Evolutionary conservation across 1,140 invertebrate species (phyloP).

Genomic region (Anastrepha ludens): DNA sequence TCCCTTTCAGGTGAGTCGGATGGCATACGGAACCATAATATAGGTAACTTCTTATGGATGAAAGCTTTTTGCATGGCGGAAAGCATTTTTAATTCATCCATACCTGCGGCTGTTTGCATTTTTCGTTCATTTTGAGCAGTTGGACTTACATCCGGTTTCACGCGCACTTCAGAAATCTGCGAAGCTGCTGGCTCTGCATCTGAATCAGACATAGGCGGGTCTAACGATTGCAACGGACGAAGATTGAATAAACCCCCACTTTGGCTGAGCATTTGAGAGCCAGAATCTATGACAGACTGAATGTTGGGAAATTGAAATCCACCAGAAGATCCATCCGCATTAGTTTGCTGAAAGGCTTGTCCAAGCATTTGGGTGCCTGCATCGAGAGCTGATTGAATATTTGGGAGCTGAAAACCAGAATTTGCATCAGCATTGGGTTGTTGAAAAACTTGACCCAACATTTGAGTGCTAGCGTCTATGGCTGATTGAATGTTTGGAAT

Average conservation of each 20-base stretch:
- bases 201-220: neutral
- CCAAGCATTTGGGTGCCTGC: constrained; percentile 35
- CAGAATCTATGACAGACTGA: constrained; percentile 54
- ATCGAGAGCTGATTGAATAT: constrained; percentile 23
- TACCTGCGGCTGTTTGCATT: neutral
- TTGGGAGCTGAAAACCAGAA: constrained; percentile 1
- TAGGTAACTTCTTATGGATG: constrained; percentile 54
- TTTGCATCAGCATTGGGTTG: neutral
- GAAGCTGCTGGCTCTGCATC: constrained; percentile 61
- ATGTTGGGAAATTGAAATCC: constrained; percentile 18
- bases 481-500: constrained; percentile 40
- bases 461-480: neutral
- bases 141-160: constrained; percentile 60
- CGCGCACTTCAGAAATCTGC: constrained; percentile 68
- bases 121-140: neutral
- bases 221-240: constrained; percentile 24
- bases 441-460: constrained; percentile 21
- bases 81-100: constrained; percentile 53
- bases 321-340: neutral
- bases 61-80: constrained; percentile 46
- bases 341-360: constrained; percentile 11
- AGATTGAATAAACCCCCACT: constrained; percentile 59
- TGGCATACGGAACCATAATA: constrained; percentile 57
- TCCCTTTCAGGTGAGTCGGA: neutral
- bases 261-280: constrained; percentile 5